A percentile compares a stretch with the other conserved stretches of the same genome.
Conservation (phyloP, 1,140 invertebrate species). For the Lepidotrigona ventralis region DNA sequence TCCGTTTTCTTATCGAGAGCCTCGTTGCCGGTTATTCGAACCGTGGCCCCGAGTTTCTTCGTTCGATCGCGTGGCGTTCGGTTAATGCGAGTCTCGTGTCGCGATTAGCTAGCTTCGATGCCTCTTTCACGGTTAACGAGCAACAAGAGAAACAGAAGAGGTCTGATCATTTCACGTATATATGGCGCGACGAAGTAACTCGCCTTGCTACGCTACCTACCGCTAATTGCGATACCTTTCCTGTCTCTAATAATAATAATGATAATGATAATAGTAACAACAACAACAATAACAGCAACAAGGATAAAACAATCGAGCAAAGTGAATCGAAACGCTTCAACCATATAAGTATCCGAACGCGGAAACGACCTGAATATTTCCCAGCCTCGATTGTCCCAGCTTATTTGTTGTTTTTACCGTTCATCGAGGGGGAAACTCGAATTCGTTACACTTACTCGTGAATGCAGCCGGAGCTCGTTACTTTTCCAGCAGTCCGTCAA, state of each 20-base stretch:
- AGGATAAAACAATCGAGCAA: background rate
- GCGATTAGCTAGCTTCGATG: background rate
- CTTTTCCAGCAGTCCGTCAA: constrained; percentile 14
- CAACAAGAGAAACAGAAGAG: background rate
- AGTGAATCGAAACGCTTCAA: background rate
- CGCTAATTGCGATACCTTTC: background rate
- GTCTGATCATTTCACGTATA: background rate
- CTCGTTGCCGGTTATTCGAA: background rate
- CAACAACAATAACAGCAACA: background rate
- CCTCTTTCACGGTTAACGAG: constrained; percentile 1
- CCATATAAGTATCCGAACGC: background rate
- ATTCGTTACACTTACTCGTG: constrained; percentile 31
- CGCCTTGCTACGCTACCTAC: background rate
- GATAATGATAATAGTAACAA: background rate
- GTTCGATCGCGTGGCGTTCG: background rate
- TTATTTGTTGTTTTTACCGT: background rate
- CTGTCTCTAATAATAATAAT: background rate
- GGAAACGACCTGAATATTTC: constrained; percentile 19
- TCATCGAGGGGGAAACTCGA: background rate
- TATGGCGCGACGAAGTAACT: background rate
- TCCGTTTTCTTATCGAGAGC: constrained; percentile 16
- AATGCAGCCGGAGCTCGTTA: background rate
- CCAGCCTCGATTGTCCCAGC: background rate
- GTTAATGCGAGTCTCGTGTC: constrained; percentile 16
- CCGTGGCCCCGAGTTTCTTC: constrained; percentile 1